A percentile compares a stretch with the other conserved stretches of the same genome.
These are phyloP conservation scores for Xestia xanthographa DNA, from an alignment of 2,888 invertebrate species.

Conservation along the genomic window DNA sequence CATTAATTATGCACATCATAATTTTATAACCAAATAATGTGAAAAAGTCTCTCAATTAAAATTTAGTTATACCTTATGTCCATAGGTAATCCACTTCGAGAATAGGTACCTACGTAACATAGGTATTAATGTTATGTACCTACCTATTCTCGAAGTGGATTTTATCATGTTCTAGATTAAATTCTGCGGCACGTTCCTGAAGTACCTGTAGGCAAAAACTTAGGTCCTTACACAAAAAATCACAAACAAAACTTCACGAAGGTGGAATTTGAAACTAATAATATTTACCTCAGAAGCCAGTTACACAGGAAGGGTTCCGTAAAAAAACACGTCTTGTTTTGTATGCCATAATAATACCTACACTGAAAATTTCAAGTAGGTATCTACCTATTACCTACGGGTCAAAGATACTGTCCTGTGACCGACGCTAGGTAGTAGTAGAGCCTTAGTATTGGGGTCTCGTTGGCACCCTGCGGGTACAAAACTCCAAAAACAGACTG, in stretches of 20 bases:
- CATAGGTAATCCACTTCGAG: no score
- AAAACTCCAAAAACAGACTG: neutral
- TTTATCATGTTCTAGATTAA: neutral
- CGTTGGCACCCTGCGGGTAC: neutral
- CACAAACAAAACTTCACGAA: neutral
- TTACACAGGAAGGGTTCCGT: neutral
- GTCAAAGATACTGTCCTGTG: no score
- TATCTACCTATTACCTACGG: neutral
- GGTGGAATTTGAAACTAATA: neutral
- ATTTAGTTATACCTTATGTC: neutral
- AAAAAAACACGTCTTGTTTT: neutral
- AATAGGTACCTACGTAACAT: no score
- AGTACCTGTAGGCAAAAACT: neutral
- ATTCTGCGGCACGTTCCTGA: neutral
- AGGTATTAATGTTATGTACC: no score
- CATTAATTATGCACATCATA: constrained; percentile 12
- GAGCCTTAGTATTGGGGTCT: neutral
- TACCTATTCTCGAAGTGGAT: neutral
- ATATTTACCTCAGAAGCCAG: neutral
- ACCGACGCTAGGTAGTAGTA: neutral
- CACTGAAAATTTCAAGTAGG: no score
- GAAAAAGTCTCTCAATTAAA: neutral
- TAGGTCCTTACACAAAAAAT: no score
- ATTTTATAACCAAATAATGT: neutral
- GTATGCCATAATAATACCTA: no score